These are phyloP conservation scores for Piscicola geometra DNA, from an alignment of 2,888 invertebrate genomes.

Conservation along the genomic window DNA sequence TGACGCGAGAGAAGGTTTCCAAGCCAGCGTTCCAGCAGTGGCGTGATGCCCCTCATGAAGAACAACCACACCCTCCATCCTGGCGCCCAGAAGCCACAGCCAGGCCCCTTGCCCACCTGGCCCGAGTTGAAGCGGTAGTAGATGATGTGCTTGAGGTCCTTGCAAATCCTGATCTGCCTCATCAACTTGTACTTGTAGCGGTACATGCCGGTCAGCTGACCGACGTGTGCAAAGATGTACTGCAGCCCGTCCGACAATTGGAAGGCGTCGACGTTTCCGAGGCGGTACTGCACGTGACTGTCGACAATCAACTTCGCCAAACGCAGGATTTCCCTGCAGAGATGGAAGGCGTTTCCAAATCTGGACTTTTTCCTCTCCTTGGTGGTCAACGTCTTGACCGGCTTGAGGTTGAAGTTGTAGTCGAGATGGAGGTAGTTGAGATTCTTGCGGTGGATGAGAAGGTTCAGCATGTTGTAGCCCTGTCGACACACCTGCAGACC, in stretches of 20 bases:
- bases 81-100: slow-evolving; percentile 96
- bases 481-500: slow-evolving; percentile 94
- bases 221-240: slow-evolving; percentile 98
- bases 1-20: slow-evolving; percentile 95
- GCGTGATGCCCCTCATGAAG: slow-evolving; percentile 98
- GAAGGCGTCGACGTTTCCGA: slow-evolving; percentile 99
- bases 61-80: slow-evolving; percentile 99
- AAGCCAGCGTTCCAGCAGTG: slow-evolving; percentile 94
- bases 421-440: slow-evolving; percentile 98
- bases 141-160: slow-evolving; percentile 96
- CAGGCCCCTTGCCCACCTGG: slow-evolving; percentile 95
- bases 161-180: slow-evolving; percentile 99
- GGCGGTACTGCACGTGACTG: slow-evolving; percentile 95
- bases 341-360: slow-evolving; percentile 79
- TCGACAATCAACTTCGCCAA: slow-evolving; percentile 96
- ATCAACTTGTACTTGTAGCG: slow-evolving; percentile 92
- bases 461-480: slow-evolving; percentile 98
- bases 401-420: slow-evolving; percentile 99
- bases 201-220: slow-evolving; percentile 99
- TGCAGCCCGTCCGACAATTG: slow-evolving; percentile 63
- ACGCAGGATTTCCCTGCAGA: slow-evolving; percentile 96
- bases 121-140: slow-evolving; percentile 98
- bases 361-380: slow-evolving; percentile 97
- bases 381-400: slow-evolving; percentile 96
- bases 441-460: slow-evolving; percentile 97